A percentile compares a stretch with the other conserved stretches of the same genome.
These are phyloP conservation scores for Drosophila rellima DNA, from an alignment of 2,888 invertebrate species.

Conservation along the genomic window DNA sequence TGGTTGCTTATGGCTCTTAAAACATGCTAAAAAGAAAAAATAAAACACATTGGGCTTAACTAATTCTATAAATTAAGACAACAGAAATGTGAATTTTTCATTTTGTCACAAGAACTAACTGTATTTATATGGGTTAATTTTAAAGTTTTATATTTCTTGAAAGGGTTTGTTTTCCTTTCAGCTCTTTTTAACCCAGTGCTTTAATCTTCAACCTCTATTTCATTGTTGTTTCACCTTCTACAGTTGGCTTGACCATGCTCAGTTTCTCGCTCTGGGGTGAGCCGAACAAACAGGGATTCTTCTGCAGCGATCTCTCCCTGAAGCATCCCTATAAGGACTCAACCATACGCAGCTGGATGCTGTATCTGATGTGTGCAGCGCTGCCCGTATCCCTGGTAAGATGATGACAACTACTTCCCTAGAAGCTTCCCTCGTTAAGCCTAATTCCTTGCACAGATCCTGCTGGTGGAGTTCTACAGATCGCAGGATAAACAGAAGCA, in stretches of 20 bases:
- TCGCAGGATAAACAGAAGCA: conserved; percentile 60
- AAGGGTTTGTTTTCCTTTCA: too few relatives aligned
- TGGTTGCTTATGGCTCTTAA: too few relatives aligned
- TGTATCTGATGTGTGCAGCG: conserved; percentile 91
- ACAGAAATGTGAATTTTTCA: too few relatives aligned
- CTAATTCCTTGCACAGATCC: conserved; percentile 87
- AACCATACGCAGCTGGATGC: conserved; percentile 91
- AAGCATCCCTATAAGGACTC: conserved; percentile 94
- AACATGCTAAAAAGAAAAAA: neutral
- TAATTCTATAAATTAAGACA: too few relatives aligned
- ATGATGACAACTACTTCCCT: too few relatives aligned
- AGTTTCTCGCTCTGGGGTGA: conserved; percentile 90
- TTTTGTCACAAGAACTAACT: too few relatives aligned
- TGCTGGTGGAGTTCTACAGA: conserved; percentile 89
- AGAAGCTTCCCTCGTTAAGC: neutral
- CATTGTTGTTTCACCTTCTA: conserved; percentile 77
- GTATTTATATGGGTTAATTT: too few relatives aligned
- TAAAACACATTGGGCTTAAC: neutral
- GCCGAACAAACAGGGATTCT: conserved; percentile 95
- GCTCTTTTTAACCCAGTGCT: neutral
- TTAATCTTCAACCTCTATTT: neutral
- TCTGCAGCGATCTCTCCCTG: conserved; percentile 97
- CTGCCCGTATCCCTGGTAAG: conserved; percentile 91
- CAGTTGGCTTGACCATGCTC: conserved; percentile 92
- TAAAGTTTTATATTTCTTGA: too few relatives aligned